Percentiles rank a stretch among this genome's conserved stretches.
Evolutionary conservation across 2,888 invertebrate species (phyloP).

Genomic region (Acronicta aceris): DNA sequence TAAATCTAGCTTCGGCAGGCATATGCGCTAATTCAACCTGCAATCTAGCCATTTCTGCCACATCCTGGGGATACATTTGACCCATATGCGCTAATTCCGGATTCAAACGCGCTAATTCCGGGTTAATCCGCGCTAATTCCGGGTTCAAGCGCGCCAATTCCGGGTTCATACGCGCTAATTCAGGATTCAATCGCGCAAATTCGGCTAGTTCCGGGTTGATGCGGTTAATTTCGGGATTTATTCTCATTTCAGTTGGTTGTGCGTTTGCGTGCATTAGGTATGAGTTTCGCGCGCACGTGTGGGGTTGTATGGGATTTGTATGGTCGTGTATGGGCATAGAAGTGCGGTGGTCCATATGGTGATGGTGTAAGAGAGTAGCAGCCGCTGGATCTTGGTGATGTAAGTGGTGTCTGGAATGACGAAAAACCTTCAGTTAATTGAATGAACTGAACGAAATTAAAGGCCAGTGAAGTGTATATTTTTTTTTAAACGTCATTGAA

Average conservation of each 20-base stretch:
- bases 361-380: conserved; percentile 82
- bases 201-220: conserved; percentile 60
- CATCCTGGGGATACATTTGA: conserved; percentile 65
- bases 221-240: conserved; percentile 53
- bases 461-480: no score
- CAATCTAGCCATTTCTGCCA: conserved; percentile 59
- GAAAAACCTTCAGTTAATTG: not conserved
- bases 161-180: conserved; percentile 57
- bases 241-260: conserved; percentile 49
- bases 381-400: conserved; percentile 84
- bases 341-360: conserved; percentile 77
- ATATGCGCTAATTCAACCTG: conserved; percentile 54
- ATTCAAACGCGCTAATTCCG: conserved; percentile 64
- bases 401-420: conserved; percentile 76
- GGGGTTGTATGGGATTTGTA: conserved; percentile 62
- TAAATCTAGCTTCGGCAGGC: conserved; percentile 70
- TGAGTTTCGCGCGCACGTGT: conserved; percentile 74
- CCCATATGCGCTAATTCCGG: conserved; percentile 66
- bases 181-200: conserved; percentile 56
- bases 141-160: conserved; percentile 66
- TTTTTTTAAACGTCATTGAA: no score
- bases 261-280: conserved; percentile 66
- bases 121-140: conserved; percentile 61
- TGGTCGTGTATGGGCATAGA: conserved; percentile 66
- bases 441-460: no score